Percentiles rank a stretch among this genome's conserved stretches.
These are phyloP conservation scores for Hypomecis punctinalis DNA, from an alignment of 2,888 invertebrate genomes.

Conservation along the genomic window DNA sequence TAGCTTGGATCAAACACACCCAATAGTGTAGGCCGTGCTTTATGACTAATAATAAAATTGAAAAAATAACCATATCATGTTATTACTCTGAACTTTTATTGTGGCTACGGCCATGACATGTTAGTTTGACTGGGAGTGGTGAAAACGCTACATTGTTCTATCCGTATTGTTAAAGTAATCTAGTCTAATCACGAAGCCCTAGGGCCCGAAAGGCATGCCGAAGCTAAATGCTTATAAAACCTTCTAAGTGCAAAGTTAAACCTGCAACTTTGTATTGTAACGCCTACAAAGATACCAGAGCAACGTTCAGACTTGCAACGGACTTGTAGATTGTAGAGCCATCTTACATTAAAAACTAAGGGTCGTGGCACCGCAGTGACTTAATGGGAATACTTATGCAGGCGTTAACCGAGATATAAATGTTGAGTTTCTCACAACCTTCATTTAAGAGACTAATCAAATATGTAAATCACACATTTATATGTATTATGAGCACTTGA, in stretches of 20 bases:
- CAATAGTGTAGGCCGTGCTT: too few relatives aligned
- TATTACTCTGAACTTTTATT: background rate
- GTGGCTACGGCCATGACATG: background rate
- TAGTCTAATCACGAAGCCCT: constrained; percentile 18
- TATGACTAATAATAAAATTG: too few relatives aligned
- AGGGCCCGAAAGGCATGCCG: constrained; percentile 4
- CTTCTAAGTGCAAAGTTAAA: constrained; percentile 3
- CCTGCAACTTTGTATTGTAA: constrained; percentile 5
- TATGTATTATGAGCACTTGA: too few relatives aligned
- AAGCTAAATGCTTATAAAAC: constrained; percentile 2
- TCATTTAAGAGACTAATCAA: too few relatives aligned
- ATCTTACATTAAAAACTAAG: background rate
- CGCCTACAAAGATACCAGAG: constrained; percentile 18
- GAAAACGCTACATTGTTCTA: constrained; percentile 9
- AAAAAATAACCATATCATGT: too few relatives aligned
- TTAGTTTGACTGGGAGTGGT: constrained; percentile 4
- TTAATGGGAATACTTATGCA: background rate
- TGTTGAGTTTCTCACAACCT: too few relatives aligned
- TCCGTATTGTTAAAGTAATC: constrained; percentile 4
- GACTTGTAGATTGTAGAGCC: background rate
- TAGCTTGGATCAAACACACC: too few relatives aligned
- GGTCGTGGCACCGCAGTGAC: background rate
- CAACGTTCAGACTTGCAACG: background rate
- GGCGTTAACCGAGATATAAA: background rate
- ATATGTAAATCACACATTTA: too few relatives aligned